Evolutionary conservation across 2,888 invertebrate species (phyloP).

Genomic region (Drosophila formosana): DNA sequence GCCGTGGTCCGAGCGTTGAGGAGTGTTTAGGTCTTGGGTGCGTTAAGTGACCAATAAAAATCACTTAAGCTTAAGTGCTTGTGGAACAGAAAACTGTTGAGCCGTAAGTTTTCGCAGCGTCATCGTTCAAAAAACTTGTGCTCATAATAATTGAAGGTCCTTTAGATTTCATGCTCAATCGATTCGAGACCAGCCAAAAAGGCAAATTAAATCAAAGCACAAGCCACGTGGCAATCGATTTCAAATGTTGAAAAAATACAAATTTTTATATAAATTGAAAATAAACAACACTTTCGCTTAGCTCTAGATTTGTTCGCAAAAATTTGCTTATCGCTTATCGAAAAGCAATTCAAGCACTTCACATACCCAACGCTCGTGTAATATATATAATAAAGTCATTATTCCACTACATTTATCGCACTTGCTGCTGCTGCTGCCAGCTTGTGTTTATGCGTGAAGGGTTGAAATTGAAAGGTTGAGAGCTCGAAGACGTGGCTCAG

Average conservation of each 20-base stretch:
- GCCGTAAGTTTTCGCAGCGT: constrained; percentile 52
- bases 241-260: not conserved
- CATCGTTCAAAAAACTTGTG: constrained; percentile 57
- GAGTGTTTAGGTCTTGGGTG: constrained; percentile 29
- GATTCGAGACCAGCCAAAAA: constrained; percentile 1
- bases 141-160: constrained; percentile 30
- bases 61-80: constrained; percentile 79
- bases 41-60: constrained; percentile 82
- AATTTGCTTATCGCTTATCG: constrained; percentile 16
- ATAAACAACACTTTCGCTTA: too few relatives aligned
- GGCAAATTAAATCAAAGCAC: constrained; percentile 21
- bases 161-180: constrained; percentile 30
- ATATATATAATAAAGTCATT: constrained; percentile 63
- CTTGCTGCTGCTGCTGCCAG: constrained; percentile 40
- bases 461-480: constrained; percentile 57
- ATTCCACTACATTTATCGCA: constrained; percentile 70
- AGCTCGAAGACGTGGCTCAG: constrained; percentile 50
- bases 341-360: constrained; percentile 15
- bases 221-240: not conserved
- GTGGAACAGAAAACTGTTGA: constrained; percentile 65
- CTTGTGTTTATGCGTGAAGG: constrained; percentile 67
- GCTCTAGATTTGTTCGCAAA: not conserved
- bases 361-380: constrained; percentile 1
- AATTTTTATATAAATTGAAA: not conserved
- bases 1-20: constrained; percentile 44